Evolutionary conservation across 1,140 invertebrate genomes (phyloP), one percentile per base, ranked within the genome.

Genomic region (Achatina immaculata): DNA sequence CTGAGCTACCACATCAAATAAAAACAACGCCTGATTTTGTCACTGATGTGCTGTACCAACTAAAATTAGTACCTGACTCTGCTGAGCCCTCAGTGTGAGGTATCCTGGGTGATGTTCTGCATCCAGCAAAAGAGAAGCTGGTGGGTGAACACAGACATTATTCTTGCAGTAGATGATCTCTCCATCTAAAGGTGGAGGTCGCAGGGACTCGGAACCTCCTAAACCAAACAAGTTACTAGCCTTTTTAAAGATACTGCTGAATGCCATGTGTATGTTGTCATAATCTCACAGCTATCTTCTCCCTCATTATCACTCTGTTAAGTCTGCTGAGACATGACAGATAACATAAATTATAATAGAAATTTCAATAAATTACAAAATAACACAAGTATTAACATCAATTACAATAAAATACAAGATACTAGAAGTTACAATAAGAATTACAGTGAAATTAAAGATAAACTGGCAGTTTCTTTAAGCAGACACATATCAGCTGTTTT

Each of bases 131-230:
- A 95, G 93, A 28, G 95, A 92, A 0, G 94, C 95, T 65, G 96
- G 95, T 1, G 97, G 96, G 93, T 99, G 97, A 36, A 99, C 96
- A 91, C 97, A 99, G 16, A 98, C 96, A 92, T 99, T 98, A 89
- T 98, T 99, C 86, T 94, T 94, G 83, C 90, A 90, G 82, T 90
- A 91, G 48, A 92, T 89, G 16, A 91, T 91, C 79, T 91, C 91
- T 34, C 90, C 91, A 85, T 91, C 90, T 19, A 91, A 83, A 6
- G 90, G 89, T 19, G 90, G 90, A 3, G 88, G 88, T 68, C 88
- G 88, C 71, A 88, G 79, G 24, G 83, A 78, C 16, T 85, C 85
- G 6, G 86, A 78, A 7, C 85, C 82, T 14, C 85, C 79, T 16
- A 91, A 80, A 0, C 90, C 89, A n/a, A 91, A 83, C n/a, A 91